Conservation (phyloP, 2,797 vertebrate genomes). For the Nothura maculosa region DNA sequence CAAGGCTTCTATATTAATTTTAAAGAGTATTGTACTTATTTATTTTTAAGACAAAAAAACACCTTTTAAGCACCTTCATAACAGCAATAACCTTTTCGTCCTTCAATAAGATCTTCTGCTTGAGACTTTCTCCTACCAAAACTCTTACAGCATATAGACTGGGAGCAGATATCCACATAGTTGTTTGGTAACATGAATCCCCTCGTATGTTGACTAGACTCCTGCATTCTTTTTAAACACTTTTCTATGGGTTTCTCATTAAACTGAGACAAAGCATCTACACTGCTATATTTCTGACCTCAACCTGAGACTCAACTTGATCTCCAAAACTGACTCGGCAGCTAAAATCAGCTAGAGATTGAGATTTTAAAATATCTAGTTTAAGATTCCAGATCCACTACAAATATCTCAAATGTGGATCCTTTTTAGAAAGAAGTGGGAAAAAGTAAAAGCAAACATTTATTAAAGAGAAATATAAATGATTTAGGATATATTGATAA, state of each 20-base stretch:
- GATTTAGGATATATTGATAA: not conserved
- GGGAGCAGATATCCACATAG: not conserved
- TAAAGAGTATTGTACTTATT: not conserved
- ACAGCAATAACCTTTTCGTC: not conserved
- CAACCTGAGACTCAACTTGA: not conserved
- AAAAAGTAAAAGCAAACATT: not conserved
- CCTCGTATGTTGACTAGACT: not conserved
- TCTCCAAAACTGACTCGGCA: not conserved
- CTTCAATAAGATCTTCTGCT: not conserved
- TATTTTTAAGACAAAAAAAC: rapidly evolving
- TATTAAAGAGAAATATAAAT: not conserved
- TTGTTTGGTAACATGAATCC: not conserved
- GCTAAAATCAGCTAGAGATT: not conserved
- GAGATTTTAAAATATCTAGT: not conserved
- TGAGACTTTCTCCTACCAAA: not conserved
- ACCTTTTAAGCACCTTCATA: not conserved
- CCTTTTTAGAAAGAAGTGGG: not conserved
- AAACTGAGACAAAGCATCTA: not conserved
- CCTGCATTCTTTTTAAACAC: not conserved
- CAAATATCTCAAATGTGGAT: not conserved
- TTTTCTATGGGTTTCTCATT: not conserved
- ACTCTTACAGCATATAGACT: rapidly evolving
- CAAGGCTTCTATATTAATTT: not conserved
- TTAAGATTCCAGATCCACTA: not conserved
- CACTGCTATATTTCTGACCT: not conserved